Evolutionary conservation across 1,140 invertebrate genomes (phyloP).

Genomic region (Drosophila leontia): DNA sequence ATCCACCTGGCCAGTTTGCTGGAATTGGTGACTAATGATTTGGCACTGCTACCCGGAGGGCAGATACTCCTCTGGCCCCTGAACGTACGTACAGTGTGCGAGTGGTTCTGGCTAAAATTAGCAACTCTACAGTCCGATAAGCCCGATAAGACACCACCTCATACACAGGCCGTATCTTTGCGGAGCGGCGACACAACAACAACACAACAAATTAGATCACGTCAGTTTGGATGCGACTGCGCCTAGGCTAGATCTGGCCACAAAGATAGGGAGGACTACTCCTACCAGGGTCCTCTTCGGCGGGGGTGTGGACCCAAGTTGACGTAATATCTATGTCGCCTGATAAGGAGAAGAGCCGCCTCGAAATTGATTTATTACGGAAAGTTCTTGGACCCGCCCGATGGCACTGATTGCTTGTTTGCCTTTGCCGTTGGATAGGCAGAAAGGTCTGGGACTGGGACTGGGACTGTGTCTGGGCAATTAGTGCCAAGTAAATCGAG

Average conservation of each 20-base stretch:
- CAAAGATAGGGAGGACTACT: not conserved
- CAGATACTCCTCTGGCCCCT: constrained; percentile 1
- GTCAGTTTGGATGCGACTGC: constrained; percentile 24
- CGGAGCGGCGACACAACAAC: constrained; percentile 40
- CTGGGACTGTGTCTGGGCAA: constrained; percentile 11
- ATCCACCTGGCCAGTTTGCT: constrained; percentile 1
- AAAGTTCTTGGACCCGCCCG: constrained; percentile 17
- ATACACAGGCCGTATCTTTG: constrained; percentile 17
- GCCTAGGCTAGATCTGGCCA: constrained; percentile 4
- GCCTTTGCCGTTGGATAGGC: not conserved
- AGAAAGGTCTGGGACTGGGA: not conserved
- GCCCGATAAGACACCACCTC: constrained; percentile 16
- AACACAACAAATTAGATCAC: constrained; percentile 49
- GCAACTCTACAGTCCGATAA: constrained; percentile 41
- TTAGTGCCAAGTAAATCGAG: constrained; percentile 36
- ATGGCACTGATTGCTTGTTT: constrained; percentile 12
- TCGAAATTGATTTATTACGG: constrained; percentile 61
- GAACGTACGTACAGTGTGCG: not conserved
- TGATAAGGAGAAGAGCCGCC: constrained; percentile 31
- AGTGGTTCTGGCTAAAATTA: constrained; percentile 44
- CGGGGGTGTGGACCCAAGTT: not conserved
- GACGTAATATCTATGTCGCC: constrained; percentile 25
- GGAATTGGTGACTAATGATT: constrained; percentile 5
- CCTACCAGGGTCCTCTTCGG: not conserved
- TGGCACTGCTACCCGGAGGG: constrained; percentile 1